A percentile compares a stretch with the other conserved stretches of the same genome.
These are phyloP conservation scores for Oscheius myriophilus DNA, from an alignment of 2,888 invertebrate species.

Conservation along the genomic window DNA sequence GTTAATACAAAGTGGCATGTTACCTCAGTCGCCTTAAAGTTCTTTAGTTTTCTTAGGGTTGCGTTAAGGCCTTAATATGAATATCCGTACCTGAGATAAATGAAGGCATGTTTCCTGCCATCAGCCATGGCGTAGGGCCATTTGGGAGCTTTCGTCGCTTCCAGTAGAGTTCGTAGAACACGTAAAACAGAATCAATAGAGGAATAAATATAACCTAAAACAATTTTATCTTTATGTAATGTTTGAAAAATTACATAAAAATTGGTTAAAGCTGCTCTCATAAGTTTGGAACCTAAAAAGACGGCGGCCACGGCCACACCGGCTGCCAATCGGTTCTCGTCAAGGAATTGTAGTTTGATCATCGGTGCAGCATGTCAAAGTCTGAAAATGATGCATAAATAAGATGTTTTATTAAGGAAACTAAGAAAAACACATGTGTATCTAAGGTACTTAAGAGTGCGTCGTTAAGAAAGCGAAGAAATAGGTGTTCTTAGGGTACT, in stretches of 20 bases:
- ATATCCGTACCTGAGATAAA: constrained; percentile 40
- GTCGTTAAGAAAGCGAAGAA: background rate
- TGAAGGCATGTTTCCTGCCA: constrained; percentile 61
- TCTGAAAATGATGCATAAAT: no score
- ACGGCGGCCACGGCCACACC: background rate
- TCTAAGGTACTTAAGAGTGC: background rate
- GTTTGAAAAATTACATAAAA: constrained; percentile 3
- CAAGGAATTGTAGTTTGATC: background rate
- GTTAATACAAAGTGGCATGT: no score
- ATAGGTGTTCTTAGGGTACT: no score
- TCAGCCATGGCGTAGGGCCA: constrained; percentile 62
- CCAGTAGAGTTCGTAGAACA: constrained; percentile 57
- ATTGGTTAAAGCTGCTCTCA: constrained; percentile 16
- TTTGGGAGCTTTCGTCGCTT: constrained; percentile 59
- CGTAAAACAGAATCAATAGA: constrained; percentile 39
- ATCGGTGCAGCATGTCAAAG: constrained; percentile 20
- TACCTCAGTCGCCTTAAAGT: no score
- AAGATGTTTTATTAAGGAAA: no score
- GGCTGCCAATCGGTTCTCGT: background rate
- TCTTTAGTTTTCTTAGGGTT: no score
- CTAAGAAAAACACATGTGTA: no score
- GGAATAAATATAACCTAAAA: background rate
- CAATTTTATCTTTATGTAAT: background rate
- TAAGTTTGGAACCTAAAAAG: constrained; percentile 11
- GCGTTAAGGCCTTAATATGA: no score